Base-by-base conservation (phyloP, 1,140 invertebrate genomes). In the Acromyrmex charruanus region DNA sequence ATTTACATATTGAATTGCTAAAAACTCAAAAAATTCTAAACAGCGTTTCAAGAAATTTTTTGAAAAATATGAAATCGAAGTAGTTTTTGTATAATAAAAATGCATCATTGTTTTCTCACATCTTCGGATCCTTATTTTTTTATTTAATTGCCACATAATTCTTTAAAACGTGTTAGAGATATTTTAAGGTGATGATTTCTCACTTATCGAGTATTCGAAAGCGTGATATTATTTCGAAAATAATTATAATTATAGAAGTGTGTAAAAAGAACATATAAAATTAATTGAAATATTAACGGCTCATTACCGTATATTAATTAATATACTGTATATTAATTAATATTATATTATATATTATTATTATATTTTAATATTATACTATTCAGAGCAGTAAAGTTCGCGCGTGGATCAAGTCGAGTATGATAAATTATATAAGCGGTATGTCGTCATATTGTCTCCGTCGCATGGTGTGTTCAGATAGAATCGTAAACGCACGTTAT, bases 221-320 rank as follows among this genome's bases (percentile, higher is more conserved):
- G 3, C 12, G 35, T 21, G 10, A 68, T 6, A 68, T 3, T 7
- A 53, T 72, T 51, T 51, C 5, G 5, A 58, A 74, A 28, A 58
- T 75, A n/a, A 35, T 39, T 44, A 44, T 44, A 44, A 44, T 44
- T 44, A 44, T 44, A 44, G 39, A 31, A 31, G 31, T 31, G 4
- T 10, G 39, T 16, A 44, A 66, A 18, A 2, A 2, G 0, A 51
- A 12, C 5, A 28, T 51, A 16, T 39, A 35, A 65, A 66, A 79
- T 66, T 66, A 79, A 79, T 79, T 79, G 39, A 79, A 79, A 25
- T 35, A 65, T 77, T 51, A 68, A 18, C 12, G 0, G n/a, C n/a
- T 39, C 28, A 55, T 16, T 18, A 55, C 5, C 7, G 14, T 66
- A 12, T 35, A 53, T 58, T 35, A 69, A 55, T 21, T 69, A 55